phyloP scores from a whole-genome alignment of 1,140 invertebrate species.

The Lucilia cuprina region DNA sequence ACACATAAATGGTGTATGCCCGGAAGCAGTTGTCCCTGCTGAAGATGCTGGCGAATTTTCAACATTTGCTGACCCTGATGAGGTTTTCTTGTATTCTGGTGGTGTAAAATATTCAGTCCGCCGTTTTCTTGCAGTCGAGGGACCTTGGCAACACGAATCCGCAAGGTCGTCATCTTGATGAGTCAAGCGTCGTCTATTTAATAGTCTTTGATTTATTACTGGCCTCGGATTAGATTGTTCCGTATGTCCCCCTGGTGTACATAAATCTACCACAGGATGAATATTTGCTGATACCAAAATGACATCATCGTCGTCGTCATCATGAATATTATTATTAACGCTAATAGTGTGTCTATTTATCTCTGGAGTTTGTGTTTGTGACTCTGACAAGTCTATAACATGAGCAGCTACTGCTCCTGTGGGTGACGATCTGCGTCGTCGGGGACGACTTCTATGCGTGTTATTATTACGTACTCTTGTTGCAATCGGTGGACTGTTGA shows the following conservation, averaged over 20 bases:
- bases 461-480: neutral
- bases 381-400: neutral
- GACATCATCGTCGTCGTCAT: constrained; percentile 26
- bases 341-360: no score
- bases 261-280: constrained; percentile 1
- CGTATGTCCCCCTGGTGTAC: neutral
- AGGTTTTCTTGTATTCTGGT: neutral
- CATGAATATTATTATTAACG: neutral
- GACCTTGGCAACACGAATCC: neutral
- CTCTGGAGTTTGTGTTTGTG: neutral
- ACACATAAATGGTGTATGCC: constrained; percentile 34
- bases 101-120: neutral
- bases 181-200: neutral
- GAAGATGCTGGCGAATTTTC: neutral
- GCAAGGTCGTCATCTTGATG: neutral
- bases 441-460: no score
- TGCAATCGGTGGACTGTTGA: neutral
- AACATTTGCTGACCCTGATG: neutral
- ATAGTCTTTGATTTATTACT: neutral
- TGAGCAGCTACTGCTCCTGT: no score
- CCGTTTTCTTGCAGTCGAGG: neutral
- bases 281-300: constrained; percentile 20
- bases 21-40: neutral
- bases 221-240: neutral
- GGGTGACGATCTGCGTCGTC: no score